Base-by-base conservation (phyloP, 2,113 vertebrate genomes). In the Garra rufa region DNA sequence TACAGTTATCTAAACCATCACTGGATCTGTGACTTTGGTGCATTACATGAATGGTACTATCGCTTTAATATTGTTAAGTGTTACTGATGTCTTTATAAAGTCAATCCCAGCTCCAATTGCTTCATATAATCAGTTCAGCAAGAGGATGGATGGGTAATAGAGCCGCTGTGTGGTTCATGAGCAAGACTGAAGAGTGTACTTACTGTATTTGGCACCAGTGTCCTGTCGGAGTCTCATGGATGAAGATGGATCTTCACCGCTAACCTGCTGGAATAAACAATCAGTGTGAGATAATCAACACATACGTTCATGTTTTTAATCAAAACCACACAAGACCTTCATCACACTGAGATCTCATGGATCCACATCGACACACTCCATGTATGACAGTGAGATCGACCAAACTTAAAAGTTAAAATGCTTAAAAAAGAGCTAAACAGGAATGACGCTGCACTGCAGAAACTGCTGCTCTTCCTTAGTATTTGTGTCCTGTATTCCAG, bases 161-260 rank as follows among this genome's bases (percentile, higher is more conserved):
- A 63, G 59, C 59, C 13, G 1, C 48, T 19, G 48, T 50, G 2
- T 50, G 2, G 26, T 1, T 63, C 59, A 63, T 15, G 13, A 63
- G 15, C 46, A 48, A 50, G 48, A 50, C 48, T 50, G 15, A 50
- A 17, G 48, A 50, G 15, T 0, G 10, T 2, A 82, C 94, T 91
- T 92, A 95, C 94, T 93, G 44, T 92, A 91, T 82, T 90, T 93
- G 34, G 90, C 87, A 85, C 92, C 91, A 17, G 89, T 85, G 69
- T 94, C 93, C 83, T 87, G 90, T 76, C 90, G 89, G 59, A 87
- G 76, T 82, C 88, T 94, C 83, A 80, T 89, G 78, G 88, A 87
- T 9, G 91, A 65, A n/a, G 86, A 86, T 55, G 86, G 65, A 80
- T 92, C 92, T 44, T 91, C 91, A 81, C 43, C 83, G 70, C 81